phyloP scores from a whole-genome alignment of 1,140 invertebrate genomes.

The Aradophagus sp. region DNA sequence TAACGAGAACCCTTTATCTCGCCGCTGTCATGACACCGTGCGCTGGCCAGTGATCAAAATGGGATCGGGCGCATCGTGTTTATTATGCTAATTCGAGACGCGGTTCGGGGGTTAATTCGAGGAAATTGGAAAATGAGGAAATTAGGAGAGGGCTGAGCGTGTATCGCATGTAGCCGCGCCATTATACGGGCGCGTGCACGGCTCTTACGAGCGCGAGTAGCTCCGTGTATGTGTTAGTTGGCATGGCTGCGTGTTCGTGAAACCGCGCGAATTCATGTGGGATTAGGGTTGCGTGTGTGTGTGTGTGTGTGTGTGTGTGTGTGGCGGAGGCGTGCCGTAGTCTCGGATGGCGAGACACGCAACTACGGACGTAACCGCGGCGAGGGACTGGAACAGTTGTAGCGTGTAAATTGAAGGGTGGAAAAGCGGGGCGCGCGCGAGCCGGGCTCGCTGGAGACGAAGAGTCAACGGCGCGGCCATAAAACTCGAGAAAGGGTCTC shows the following conservation, averaged over 20 bases:
- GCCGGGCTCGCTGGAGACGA: slow-evolving; percentile 17
- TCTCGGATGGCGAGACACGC: slow-evolving; percentile 46
- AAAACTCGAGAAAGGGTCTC: slow-evolving; percentile 55
- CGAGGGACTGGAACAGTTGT: slow-evolving; percentile 53
- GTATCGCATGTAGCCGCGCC: slow-evolving; percentile 37
- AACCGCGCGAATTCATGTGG: slow-evolving; percentile 27
- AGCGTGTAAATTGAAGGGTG: slow-evolving; percentile 65
- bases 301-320: slow-evolving; percentile 10
- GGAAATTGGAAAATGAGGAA: slow-evolving; percentile 58
- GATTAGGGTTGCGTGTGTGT: slow-evolving; percentile 5
- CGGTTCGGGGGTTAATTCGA: slow-evolving; percentile 54
- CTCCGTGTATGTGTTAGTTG: not conserved
- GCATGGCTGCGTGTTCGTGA: not conserved
- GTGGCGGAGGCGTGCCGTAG: slow-evolving; percentile 41
- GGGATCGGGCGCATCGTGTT: slow-evolving; percentile 40
- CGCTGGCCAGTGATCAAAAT: slow-evolving; percentile 24
- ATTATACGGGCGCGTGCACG: slow-evolving; percentile 1
- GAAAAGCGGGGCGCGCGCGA: slow-evolving; percentile 46
- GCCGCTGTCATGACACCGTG: too few species aligned
- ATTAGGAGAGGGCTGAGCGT: slow-evolving; percentile 45
- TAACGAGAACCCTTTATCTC: too few species aligned
- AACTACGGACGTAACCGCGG: slow-evolving; percentile 30
- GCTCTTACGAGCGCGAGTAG: not conserved
- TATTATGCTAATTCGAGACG: slow-evolving; percentile 53
- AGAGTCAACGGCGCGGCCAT: slow-evolving; percentile 25